phyloP scores from a whole-genome alignment of 2,797 vertebrate genomes.

The Pristis pectinata region DNA sequence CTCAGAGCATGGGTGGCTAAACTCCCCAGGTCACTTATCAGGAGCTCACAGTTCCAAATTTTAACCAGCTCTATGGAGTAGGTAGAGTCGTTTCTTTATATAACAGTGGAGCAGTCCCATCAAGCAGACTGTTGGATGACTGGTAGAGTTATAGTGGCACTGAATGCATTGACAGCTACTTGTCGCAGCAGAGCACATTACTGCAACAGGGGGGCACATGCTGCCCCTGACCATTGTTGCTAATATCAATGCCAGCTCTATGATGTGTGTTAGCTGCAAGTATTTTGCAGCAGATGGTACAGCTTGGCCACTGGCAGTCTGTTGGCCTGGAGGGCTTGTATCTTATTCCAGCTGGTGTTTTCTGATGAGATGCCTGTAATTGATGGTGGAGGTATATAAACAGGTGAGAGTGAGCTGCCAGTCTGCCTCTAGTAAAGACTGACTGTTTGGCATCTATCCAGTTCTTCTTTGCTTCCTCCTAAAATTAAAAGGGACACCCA shows the following conservation, averaged over 20 bases:
- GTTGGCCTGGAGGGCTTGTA: constrained; percentile 5
- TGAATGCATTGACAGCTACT: background rate
- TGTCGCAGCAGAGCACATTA: too few species aligned
- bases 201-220: background rate
- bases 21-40: background rate
- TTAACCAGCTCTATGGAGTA: background rate
- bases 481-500: background rate
- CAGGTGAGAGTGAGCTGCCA: constrained; percentile 13
- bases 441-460: background rate
- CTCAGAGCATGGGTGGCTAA: background rate
- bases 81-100: background rate
- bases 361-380: background rate
- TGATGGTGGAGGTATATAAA: background rate
- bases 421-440: background rate
- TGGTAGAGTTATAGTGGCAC: background rate
- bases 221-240: constrained; percentile 11
- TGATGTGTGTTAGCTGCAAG: background rate
- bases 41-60: background rate
- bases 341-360: constrained; percentile 20
- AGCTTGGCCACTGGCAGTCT: constrained; percentile 4
- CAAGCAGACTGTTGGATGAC: background rate
- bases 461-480: background rate
- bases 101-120: background rate
- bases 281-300: background rate
- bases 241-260: background rate